Percentiles rank a stretch among this genome's conserved stretches.
These are phyloP conservation scores for Labeo calbasu DNA, from an alignment of 2,797 vertebrate genomes.

Conservation along the genomic window DNA sequence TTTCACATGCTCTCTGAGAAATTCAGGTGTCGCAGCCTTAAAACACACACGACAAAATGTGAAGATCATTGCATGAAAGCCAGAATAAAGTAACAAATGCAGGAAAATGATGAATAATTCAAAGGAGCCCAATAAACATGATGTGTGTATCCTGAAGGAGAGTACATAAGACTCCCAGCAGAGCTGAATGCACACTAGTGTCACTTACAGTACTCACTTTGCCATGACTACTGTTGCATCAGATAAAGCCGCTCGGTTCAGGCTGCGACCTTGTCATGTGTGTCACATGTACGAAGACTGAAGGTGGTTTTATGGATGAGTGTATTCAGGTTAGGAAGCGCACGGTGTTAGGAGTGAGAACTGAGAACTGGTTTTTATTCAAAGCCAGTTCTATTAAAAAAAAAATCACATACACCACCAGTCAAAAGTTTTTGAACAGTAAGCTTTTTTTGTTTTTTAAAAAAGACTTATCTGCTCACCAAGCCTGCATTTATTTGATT, in stretches of 20 bases:
- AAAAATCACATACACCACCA: background rate
- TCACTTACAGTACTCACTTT: constrained; percentile 84
- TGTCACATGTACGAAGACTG: constrained; percentile 86
- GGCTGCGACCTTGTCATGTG: constrained; percentile 79
- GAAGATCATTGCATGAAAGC: background rate
- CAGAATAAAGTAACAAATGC: constrained; percentile 62
- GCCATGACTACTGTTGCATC: constrained; percentile 79
- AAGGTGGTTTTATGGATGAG: constrained; percentile 53
- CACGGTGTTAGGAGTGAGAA: background rate
- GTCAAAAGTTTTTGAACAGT: no score
- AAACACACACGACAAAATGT: background rate
- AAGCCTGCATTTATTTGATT: no score
- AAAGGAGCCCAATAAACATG: constrained; percentile 88
- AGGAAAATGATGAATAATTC: constrained; percentile 92
- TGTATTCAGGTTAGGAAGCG: background rate
- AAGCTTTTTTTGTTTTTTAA: no score
- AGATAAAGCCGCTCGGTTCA: constrained; percentile 87
- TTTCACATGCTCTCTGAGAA: background rate
- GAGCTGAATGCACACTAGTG: constrained; percentile 96
- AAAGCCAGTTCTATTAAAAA: background rate
- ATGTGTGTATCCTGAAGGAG: constrained; percentile 82
- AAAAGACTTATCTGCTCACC: no score
- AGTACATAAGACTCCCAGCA: constrained; percentile 85
- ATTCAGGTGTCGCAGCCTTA: background rate
- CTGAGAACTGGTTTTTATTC: background rate